These are phyloP conservation scores for Eupsittula cactorum DNA, from an alignment of 2,113 vertebrate species.

Conservation along the genomic window DNA sequence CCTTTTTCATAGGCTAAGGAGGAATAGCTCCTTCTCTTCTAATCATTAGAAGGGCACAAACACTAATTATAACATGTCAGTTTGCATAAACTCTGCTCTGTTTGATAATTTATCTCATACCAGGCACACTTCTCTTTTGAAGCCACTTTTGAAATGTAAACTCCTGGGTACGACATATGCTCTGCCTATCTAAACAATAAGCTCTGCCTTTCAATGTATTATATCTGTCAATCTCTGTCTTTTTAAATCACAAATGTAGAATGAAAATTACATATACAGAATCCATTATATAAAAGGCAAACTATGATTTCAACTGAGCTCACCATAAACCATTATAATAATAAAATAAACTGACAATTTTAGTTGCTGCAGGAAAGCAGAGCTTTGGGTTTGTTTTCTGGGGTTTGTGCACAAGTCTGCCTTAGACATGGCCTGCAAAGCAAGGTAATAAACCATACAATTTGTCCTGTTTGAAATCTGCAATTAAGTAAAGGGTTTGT, in stretches of 20 bases:
- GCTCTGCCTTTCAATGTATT: background rate
- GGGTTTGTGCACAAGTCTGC: background rate
- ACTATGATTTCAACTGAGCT: background rate
- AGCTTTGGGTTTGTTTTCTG: background rate
- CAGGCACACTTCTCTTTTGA: background rate
- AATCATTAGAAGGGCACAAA: background rate
- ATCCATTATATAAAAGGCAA: background rate
- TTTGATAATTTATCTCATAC: background rate
- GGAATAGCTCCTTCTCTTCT: background rate
- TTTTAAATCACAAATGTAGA: background rate
- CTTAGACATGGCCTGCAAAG: background rate
- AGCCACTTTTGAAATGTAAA: constrained; percentile 9
- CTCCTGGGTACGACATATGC: background rate
- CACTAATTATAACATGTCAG: background rate
- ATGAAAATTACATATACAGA: background rate
- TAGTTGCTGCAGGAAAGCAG: background rate
- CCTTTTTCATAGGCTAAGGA: background rate
- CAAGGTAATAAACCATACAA: background rate
- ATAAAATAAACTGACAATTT: background rate
- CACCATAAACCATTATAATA: background rate
- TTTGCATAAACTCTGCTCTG: background rate
- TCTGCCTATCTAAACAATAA: background rate
- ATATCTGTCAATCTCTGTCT: background rate
- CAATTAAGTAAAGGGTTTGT: background rate
- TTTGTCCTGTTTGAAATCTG: background rate